phyloP scores from a whole-genome alignment of 2,888 invertebrate genomes.

The Tribolium freemani region DNA sequence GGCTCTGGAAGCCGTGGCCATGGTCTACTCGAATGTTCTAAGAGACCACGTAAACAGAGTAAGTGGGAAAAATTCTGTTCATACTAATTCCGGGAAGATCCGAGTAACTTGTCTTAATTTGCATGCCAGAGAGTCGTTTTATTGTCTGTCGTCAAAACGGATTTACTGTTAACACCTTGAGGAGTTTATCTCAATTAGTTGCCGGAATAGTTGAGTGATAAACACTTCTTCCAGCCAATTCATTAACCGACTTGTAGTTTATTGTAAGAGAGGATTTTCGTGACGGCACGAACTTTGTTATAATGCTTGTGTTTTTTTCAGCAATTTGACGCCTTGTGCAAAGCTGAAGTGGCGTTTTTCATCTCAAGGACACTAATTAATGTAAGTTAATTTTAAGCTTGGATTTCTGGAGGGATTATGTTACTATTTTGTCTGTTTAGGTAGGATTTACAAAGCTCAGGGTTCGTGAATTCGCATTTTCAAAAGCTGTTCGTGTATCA shows the following conservation, averaged over 20 bases:
- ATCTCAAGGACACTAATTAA: conserved; percentile 79
- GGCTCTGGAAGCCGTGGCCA: conserved; percentile 84
- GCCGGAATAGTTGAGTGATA: background rate
- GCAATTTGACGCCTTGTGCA: conserved; percentile 85
- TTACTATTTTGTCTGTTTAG: background rate
- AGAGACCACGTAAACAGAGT: conserved; percentile 87
- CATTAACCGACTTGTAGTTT: background rate
- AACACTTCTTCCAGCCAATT: background rate
- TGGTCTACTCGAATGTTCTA: conserved; percentile 86
- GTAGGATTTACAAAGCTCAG: background rate
- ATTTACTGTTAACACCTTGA: conserved; percentile 5
- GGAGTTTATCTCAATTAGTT: background rate
- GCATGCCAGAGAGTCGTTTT: background rate
- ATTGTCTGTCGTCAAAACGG: conserved; percentile 10
- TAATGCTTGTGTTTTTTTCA: conserved; percentile 67
- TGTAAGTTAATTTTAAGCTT: conserved; percentile 70
- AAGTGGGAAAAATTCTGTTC: conserved; percentile 59
- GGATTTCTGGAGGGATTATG: background rate
- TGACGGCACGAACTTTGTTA: background rate
- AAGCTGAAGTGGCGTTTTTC: conserved; percentile 84
- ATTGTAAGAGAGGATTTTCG: background rate
- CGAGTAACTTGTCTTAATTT: background rate
- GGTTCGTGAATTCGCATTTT: background rate
- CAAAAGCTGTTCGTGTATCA: background rate
- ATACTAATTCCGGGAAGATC: background rate